phyloP scores from a whole-genome alignment of 1,140 invertebrate species.

The Drosophila funebris region DNA sequence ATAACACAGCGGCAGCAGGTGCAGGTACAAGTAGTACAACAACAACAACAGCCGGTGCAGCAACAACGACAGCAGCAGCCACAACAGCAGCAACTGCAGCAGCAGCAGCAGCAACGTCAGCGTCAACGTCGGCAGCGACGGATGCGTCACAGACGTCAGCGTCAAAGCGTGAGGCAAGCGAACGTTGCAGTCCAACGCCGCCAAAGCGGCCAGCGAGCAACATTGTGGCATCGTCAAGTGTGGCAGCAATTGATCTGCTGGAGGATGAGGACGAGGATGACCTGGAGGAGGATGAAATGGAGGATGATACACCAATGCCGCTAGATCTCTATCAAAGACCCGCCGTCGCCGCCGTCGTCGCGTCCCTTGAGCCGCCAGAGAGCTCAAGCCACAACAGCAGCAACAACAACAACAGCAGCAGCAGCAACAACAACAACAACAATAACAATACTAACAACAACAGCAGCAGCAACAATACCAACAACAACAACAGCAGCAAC shows the following conservation, averaged over 20 bases:
- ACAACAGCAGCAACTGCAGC: slow-evolving; percentile 40
- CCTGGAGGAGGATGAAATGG: slow-evolving; percentile 44
- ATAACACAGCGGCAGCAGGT: slow-evolving; percentile 30
- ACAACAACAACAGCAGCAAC: slow-evolving; percentile 25
- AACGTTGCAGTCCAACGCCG: slow-evolving; percentile 77
- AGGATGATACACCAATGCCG: slow-evolving; percentile 72
- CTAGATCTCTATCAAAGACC: slow-evolving; percentile 83
- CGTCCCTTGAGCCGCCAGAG: slow-evolving; percentile 35
- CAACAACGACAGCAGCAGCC: slow-evolving; percentile 26
- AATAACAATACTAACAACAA: slow-evolving; percentile 25
- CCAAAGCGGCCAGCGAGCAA: slow-evolving; percentile 60
- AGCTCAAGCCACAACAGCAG: slow-evolving; percentile 26
- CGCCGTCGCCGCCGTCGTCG: slow-evolving; percentile 31
- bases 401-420: slow-evolving; percentile 27
- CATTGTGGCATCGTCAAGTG: neutral
- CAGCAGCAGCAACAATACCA: slow-evolving; percentile 33
- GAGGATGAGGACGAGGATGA: slow-evolving; percentile 54
- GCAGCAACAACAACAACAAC: slow-evolving; percentile 24
- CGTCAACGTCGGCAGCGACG: slow-evolving; percentile 9
- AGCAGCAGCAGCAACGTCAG: slow-evolving; percentile 34
- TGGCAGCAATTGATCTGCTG: slow-evolving; percentile 25
- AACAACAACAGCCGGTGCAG: slow-evolving; percentile 18
- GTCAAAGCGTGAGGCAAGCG: slow-evolving; percentile 64
- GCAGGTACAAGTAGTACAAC: neutral
- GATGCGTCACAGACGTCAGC: slow-evolving; percentile 18